Conservation (phyloP, 2,888 invertebrate genomes). For the Mythimna loreyi region DNA sequence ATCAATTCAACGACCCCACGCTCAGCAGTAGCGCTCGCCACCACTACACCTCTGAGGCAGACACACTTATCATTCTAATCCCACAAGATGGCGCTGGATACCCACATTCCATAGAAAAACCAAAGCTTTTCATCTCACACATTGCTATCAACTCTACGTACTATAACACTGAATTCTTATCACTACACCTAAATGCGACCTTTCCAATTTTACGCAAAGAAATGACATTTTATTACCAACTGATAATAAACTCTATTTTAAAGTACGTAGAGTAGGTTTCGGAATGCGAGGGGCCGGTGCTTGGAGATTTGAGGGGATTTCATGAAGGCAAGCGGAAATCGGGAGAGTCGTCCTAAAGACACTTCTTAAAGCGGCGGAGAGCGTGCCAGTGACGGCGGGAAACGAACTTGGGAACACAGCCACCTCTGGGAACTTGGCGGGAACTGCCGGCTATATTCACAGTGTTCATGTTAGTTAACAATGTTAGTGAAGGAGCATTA, state of each 20-base stretch:
- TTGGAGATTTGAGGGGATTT: constrained; percentile 64
- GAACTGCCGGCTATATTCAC: no score
- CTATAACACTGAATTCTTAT: constrained; percentile 69
- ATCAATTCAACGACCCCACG: not conserved
- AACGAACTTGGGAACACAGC: not conserved
- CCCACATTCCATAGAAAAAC: not conserved
- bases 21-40: not conserved
- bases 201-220: constrained; percentile 70
- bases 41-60: not conserved
- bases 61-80: not conserved
- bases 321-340: constrained; percentile 77
- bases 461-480: no score
- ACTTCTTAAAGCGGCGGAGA: constrained; percentile 61
- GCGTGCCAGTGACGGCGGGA: constrained; percentile 43
- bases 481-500: no score
- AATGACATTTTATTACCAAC: constrained; percentile 47
- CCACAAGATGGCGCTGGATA: not conserved
- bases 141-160: constrained; percentile 12
- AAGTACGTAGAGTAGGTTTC: constrained; percentile 28
- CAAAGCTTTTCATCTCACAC: constrained; percentile 3
- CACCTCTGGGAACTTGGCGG: no score
- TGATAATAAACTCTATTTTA: constrained; percentile 22
- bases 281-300: constrained; percentile 18
- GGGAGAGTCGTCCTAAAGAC: constrained; percentile 75
- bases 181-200: constrained; percentile 72